Percentiles rank a stretch among this genome's conserved stretches.
Evolutionary conservation across 2,888 invertebrate genomes (phyloP).

Genomic region (Phrixothrix hirtus): DNA sequence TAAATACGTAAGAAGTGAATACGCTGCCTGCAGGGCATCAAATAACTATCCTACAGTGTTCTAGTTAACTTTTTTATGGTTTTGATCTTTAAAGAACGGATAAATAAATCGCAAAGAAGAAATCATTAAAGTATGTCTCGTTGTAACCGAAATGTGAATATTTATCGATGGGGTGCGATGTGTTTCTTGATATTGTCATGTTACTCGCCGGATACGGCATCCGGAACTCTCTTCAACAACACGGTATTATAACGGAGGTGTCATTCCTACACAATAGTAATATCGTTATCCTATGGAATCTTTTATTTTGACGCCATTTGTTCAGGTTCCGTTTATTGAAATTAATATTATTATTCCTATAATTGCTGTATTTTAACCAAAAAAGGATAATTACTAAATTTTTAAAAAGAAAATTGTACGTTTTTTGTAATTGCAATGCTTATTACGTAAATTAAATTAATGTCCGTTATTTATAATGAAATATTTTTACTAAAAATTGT

Average conservation of each 20-base stretch:
- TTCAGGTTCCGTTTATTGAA: slow-evolving; percentile 33
- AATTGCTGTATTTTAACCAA: slow-evolving; percentile 6
- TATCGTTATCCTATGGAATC: slow-evolving; percentile 37
- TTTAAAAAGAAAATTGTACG: too few species aligned
- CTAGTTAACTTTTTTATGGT: too few species aligned
- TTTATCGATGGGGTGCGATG: slow-evolving; percentile 15
- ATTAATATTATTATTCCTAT: slow-evolving; percentile 16
- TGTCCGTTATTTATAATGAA: too few species aligned
- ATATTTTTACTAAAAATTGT: too few species aligned
- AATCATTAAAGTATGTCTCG: not conserved
- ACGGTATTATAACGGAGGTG: slow-evolving; percentile 39
- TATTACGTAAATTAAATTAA: too few species aligned
- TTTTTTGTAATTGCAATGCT: too few species aligned
- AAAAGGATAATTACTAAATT: too few species aligned
- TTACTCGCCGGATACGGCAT: slow-evolving; percentile 38
- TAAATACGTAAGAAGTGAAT: slow-evolving; percentile 10
- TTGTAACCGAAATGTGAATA: slow-evolving; percentile 1
- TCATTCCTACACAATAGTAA: slow-evolving; percentile 39
- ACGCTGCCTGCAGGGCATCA: slow-evolving; percentile 6
- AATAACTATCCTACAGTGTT: not conserved
- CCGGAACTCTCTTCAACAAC: slow-evolving; percentile 35
- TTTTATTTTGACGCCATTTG: slow-evolving; percentile 29
- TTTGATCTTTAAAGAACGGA: not conserved
- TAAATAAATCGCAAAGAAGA: not conserved
- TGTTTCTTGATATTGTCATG: slow-evolving; percentile 27